These are phyloP conservation scores for Oncorhynchus keta DNA, from an alignment of 2,113 vertebrate genomes.

Conservation along the genomic window DNA sequence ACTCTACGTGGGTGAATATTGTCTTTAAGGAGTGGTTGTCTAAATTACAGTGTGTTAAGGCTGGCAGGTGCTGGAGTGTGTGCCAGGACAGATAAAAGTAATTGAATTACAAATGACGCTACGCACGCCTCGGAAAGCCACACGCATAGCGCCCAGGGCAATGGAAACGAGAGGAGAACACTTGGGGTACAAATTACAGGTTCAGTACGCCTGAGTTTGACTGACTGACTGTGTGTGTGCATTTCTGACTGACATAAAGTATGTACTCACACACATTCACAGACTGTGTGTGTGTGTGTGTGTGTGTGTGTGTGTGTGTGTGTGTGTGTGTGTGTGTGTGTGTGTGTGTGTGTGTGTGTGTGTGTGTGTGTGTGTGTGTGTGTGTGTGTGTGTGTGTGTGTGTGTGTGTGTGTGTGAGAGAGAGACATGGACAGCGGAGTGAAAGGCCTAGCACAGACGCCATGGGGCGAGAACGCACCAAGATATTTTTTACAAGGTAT, in stretches of 20 bases:
- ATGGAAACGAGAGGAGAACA: conserved; percentile 53
- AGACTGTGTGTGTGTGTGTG: neutral
- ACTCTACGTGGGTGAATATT: neutral
- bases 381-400: neutral
- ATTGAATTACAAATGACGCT: conserved; percentile 65
- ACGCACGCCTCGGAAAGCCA: conserved; percentile 56
- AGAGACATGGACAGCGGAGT: conserved; percentile 19
- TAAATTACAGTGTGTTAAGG: conserved; percentile 12
- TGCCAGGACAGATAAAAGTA: conserved; percentile 44
- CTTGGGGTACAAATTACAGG: conserved; percentile 70
- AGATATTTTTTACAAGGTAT: conserved; percentile 57
- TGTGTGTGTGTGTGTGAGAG: neutral
- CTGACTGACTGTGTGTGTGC: conserved; percentile 13
- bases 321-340: conserved; percentile 2
- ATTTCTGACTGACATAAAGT: conserved; percentile 45
- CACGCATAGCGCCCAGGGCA: conserved; percentile 58
- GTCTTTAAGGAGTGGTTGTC: neutral
- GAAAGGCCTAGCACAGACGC: conserved; percentile 59
- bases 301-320: neutral
- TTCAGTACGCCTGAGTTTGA: conserved; percentile 44
- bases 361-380: neutral
- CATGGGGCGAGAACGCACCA: conserved; percentile 26
- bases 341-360: neutral
- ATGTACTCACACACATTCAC: conserved; percentile 21
- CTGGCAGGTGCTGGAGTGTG: conserved; percentile 31